These are phyloP conservation scores for Mesitornis unicolor DNA, from an alignment of 2,113 vertebrate species.

Conservation along the genomic window DNA sequence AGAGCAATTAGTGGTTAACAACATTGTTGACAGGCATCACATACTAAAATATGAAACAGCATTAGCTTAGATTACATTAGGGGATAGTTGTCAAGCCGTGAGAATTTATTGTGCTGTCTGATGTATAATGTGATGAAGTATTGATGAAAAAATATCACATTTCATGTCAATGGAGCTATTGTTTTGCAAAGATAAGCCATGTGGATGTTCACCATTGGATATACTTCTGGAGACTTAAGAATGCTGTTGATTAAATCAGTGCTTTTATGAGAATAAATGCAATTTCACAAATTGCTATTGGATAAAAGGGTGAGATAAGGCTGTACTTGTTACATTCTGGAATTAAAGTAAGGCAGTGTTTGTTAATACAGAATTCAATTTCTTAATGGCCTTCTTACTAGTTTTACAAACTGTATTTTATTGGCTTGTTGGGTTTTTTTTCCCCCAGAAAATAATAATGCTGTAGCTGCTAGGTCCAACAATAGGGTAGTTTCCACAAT, in stretches of 20 bases:
- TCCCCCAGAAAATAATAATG: not conserved
- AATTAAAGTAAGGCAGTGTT: not conserved
- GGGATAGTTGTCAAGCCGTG: not conserved
- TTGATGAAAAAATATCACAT: constrained; percentile 27
- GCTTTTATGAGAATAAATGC: constrained; percentile 10
- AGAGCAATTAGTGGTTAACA: constrained; percentile 28
- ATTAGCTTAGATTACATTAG: constrained; percentile 38
- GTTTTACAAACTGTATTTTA: not conserved
- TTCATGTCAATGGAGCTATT: constrained; percentile 1
- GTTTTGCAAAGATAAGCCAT: constrained; percentile 22
- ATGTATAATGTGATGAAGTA: constrained; percentile 28
- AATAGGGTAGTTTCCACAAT: not conserved
- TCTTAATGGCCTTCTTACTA: not conserved
- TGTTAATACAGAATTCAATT: not conserved
- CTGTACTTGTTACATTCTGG: not conserved
- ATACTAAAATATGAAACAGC: not conserved
- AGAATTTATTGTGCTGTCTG: constrained; percentile 36
- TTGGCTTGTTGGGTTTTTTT: not conserved
- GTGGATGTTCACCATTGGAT: not conserved
- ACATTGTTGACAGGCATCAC: constrained; percentile 10
- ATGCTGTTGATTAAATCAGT: constrained; percentile 20
- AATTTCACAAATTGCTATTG: constrained; percentile 15
- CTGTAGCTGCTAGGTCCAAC: fast-evolving
- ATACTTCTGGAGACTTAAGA: not conserved
- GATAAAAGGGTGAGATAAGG: not conserved